phyloP scores from a whole-genome alignment of 2,888 invertebrate genomes.

The Parnassius glacialis region DNA sequence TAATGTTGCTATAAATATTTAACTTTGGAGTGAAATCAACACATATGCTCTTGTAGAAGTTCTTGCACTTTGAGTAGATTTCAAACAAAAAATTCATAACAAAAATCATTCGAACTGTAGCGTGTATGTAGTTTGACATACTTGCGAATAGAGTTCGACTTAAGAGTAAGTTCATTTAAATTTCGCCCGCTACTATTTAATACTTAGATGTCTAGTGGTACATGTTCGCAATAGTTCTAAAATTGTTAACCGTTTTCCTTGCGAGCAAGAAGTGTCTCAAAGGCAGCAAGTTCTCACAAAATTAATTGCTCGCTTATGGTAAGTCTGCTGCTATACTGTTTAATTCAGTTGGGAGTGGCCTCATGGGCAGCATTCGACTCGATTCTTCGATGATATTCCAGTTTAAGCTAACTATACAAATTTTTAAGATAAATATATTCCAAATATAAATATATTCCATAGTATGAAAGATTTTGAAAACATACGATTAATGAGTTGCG shows the following conservation, averaged over 20 bases:
- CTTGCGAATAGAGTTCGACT: constrained; percentile 1
- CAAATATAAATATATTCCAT: not conserved
- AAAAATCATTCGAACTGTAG: not conserved
- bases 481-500: no score
- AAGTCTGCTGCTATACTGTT: constrained; percentile 47
- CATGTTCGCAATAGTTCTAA: constrained; percentile 44
- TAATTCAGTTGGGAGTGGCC: constrained; percentile 48
- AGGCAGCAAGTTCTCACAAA: constrained; percentile 51
- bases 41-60: no score
- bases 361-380: constrained; percentile 30
- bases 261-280: constrained; percentile 41
- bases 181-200: constrained; percentile 16
- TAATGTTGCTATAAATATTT: no score
- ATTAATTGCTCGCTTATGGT: constrained; percentile 60
- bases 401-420: no score
- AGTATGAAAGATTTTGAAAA: not conserved
- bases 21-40: no score
- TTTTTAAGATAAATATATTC: no score
- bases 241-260: constrained; percentile 46
- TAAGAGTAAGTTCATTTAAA: constrained; percentile 18
- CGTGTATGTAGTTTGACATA: constrained; percentile 6
- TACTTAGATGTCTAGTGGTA: constrained; percentile 26
- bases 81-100: not conserved
- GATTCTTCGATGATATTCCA: constrained; percentile 21
- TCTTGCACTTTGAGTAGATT: not conserved